Conservation (phyloP, 2,888 invertebrate species). For the Archips xylosteana region DNA sequence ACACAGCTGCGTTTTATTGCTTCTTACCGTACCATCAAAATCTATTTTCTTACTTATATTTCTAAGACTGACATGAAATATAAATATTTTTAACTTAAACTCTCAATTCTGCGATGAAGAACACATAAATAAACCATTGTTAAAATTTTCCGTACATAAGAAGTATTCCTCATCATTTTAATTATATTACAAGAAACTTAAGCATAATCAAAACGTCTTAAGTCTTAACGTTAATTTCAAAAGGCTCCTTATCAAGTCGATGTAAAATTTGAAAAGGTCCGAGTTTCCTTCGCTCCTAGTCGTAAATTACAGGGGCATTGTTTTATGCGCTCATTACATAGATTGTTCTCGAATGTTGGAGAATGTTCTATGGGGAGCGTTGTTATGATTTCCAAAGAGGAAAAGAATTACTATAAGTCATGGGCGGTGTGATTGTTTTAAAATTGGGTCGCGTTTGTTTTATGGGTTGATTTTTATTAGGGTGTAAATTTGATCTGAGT, state of each 20-base stretch:
- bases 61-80: background rate
- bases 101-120: background rate
- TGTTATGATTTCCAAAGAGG: conserved; percentile 63
- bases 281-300: conserved; percentile 56
- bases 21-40: conserved; percentile 69
- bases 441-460: conserved; percentile 42
- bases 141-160: background rate
- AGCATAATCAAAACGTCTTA: conserved; percentile 45
- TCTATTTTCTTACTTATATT: conserved; percentile 68
- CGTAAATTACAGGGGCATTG: conserved; percentile 77
- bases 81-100: background rate
- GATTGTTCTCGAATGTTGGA: conserved; percentile 70
- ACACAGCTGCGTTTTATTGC: conserved; percentile 84
- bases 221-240: conserved; percentile 70
- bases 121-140: conserved; percentile 42
- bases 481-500: background rate
- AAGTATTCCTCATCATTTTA: conserved; percentile 1
- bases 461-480: conserved; percentile 31
- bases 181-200: background rate
- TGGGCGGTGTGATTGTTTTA: conserved; percentile 51
- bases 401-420: conserved; percentile 49
- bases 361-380: conserved; percentile 56
- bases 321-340: conserved; percentile 78
- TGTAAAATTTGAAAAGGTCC: conserved; percentile 63
- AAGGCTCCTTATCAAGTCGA: conserved; percentile 63